phyloP scores from a whole-genome alignment of 2,797 vertebrate species.

The Gallinago solitaria region DNA sequence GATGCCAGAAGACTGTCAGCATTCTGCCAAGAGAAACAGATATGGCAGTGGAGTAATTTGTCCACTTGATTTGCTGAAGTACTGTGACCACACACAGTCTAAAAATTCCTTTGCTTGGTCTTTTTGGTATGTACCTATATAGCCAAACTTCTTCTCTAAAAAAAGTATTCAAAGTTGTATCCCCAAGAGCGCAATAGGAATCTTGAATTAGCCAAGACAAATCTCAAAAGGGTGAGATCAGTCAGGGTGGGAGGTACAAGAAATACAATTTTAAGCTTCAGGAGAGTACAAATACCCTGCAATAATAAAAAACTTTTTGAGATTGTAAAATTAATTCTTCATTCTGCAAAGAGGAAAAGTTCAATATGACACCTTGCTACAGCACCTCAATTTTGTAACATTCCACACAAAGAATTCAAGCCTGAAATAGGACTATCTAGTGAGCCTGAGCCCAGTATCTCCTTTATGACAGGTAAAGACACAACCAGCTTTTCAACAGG shows the following conservation, averaged over 20 bases:
- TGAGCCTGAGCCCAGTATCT: neutral
- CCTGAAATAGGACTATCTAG: neutral
- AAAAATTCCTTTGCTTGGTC: neutral
- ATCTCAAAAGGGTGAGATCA: neutral
- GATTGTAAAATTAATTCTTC: neutral
- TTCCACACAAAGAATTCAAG: neutral
- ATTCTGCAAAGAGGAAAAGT: neutral
- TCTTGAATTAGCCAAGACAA: neutral
- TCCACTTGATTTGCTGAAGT: slow-evolving; percentile 18
- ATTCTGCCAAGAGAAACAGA: slow-evolving; percentile 47
- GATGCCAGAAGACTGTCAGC: slow-evolving; percentile 11
- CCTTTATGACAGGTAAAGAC: neutral
- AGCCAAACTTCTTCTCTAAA: neutral
- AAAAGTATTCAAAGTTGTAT: neutral
- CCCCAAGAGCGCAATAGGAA: neutral
- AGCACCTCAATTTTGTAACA: neutral
- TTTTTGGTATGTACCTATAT: neutral
- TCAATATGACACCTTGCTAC: neutral
- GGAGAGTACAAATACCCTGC: neutral
- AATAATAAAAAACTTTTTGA: neutral
- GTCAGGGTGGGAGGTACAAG: neutral
- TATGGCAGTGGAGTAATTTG: slow-evolving; percentile 14
- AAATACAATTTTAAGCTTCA: neutral
- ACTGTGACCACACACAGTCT: slow-evolving; percentile 29
- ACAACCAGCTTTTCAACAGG: neutral